Evolutionary conservation across 2,888 invertebrate species (phyloP).

Genomic region (Drosophila formosana): DNA sequence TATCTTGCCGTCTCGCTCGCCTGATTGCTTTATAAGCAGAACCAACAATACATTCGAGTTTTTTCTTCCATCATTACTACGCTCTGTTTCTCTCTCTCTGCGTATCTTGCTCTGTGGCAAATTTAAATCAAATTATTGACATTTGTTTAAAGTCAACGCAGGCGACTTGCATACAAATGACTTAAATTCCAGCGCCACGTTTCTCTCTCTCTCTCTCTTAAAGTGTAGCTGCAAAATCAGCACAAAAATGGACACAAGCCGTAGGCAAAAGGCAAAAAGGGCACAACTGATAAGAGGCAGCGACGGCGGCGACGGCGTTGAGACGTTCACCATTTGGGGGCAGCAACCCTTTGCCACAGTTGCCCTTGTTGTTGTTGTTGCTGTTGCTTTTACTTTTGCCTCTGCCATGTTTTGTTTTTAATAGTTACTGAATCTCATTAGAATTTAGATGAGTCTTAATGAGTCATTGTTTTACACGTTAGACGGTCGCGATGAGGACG

Average conservation of each 20-base stretch:
- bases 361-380: conserved; percentile 30
- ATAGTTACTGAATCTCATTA: conserved; percentile 85
- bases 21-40: conserved; percentile 71
- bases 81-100: neutral
- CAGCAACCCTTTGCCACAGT: conserved; percentile 75
- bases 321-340: conserved; percentile 31
- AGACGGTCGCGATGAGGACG: conserved; percentile 59
- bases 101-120: conserved; percentile 45
- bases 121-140: conserved; percentile 81
- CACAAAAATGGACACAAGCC: conserved; percentile 69
- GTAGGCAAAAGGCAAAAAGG: conserved; percentile 47
- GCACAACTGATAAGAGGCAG: conserved; percentile 59
- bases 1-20: conserved; percentile 4
- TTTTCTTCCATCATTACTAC: conserved; percentile 18
- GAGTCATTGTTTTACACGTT: conserved; percentile 85
- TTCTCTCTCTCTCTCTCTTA: conserved; percentile 29
- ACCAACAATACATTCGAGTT: conserved; percentile 38
- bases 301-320: neutral
- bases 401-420: conserved; percentile 79
- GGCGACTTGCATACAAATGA: conserved; percentile 74
- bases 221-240: conserved; percentile 67
- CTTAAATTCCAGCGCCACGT: conserved; percentile 52
- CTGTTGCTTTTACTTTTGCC: conserved; percentile 40
- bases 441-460: conserved; percentile 85
- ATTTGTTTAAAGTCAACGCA: conserved; percentile 73